Conservation (phyloP, 2,888 invertebrate genomes). For the Anarsia innoxiella region DNA sequence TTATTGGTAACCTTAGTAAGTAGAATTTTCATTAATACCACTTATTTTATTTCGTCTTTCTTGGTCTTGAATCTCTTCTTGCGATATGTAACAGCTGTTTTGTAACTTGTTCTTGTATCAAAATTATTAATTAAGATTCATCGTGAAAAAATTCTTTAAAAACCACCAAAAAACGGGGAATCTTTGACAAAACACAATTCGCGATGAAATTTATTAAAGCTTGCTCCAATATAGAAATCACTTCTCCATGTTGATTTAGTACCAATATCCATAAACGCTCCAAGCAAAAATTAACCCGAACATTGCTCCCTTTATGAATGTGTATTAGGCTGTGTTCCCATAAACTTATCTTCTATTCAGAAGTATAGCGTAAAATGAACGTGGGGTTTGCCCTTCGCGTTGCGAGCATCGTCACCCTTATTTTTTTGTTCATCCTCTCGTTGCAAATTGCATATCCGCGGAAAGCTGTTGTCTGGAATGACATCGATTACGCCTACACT, state of each 20-base stretch:
- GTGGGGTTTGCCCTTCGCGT: constrained; percentile 25
- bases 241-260: constrained; percentile 4
- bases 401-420: constrained; percentile 38
- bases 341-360: constrained; percentile 40
- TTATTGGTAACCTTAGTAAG: no score
- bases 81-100: no score
- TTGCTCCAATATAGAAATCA: neutral
- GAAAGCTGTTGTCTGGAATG: constrained; percentile 24
- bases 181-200: no score
- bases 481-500: constrained; percentile 22
- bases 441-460: constrained; percentile 31
- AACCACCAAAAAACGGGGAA: no score
- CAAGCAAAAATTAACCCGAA: constrained; percentile 44
- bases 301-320: constrained; percentile 46
- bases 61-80: no score
- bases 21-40: no score
- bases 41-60: no score
- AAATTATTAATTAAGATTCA: no score
- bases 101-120: no score
- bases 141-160: no score
- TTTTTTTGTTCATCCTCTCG: constrained; percentile 37
- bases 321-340: constrained; percentile 38
- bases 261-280: constrained; percentile 30
- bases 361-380: constrained; percentile 43
- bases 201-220: neutral